Evolutionary conservation across 2,888 invertebrate genomes (phyloP), one percentile per base, ranked within the genome.

Genomic region (Balanococcus diminutus): DNA sequence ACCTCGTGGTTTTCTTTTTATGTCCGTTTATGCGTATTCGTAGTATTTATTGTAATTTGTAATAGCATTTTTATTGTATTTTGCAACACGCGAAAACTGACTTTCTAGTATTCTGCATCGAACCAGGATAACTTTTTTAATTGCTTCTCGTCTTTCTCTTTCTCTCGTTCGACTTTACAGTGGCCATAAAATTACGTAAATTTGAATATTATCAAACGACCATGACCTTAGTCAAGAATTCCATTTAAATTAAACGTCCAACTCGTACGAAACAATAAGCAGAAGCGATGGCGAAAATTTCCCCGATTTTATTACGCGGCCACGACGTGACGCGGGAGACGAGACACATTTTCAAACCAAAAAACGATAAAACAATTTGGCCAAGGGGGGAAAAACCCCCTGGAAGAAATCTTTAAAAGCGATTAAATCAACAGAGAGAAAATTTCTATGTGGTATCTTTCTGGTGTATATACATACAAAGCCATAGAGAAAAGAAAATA

Each of bases 371-470:
- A 79, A 79, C 75, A 32, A 79, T 79, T 36, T 72, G 31, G 11
- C 11, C 25, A 28, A 9, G 67, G 6, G 51, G 3, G 46, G 61
- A 28, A 67, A 67, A 67, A 28, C 5, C 3, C 36, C 8, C 3
- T 36, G 22, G 56, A 36, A 79, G 75, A 36, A 79, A 79, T 79
- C 75, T 81, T 42, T 81, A 83, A 84, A 84, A 36, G 32, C 84
- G 84, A 83, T 84, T 84, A 84, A 84, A 67, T 84, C 61, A 84
- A 67, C 67, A 51, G 56, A 39, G 61, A 84, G 75, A 79, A 79
- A 79, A 14, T 84, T 67, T 39, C 67, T 56, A 67, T 61, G 84
- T 67, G 84, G 25, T 84, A 84, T 84, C 67, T 56, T n/a, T 83
- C 19, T 56, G 6, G 32, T 31, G 32, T 25, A 31, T 82, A 28